Conservation (phyloP, 2,797 vertebrate species). For the Odontamblyopus lacepedii region DNA sequence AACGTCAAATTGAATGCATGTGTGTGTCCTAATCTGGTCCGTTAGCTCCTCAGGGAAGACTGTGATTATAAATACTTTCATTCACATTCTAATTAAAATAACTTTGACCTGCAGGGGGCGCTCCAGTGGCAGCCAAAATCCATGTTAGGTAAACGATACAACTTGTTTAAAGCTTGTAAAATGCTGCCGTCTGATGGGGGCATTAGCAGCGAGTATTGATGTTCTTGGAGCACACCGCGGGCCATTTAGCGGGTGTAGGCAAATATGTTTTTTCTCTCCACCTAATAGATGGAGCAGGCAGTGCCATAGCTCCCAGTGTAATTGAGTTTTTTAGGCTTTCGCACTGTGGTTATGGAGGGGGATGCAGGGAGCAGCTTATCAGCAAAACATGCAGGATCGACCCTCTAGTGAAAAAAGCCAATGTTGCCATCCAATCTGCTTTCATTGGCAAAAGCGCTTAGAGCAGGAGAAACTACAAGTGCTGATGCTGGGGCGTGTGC, state of each 20-base stretch:
- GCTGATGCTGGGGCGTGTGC: constrained; percentile 80
- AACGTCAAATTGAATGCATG: constrained; percentile 72
- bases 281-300: constrained; percentile 45
- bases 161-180: constrained; percentile 67
- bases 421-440: constrained; percentile 74
- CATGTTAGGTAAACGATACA: constrained; percentile 69
- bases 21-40: constrained; percentile 60
- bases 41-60: constrained; percentile 62
- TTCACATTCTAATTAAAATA: constrained; percentile 77
- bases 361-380: constrained; percentile 72
- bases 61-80: constrained; percentile 71
- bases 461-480: constrained; percentile 75
- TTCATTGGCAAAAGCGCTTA: constrained; percentile 80
- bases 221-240: constrained; percentile 59
- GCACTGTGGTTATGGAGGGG: constrained; percentile 61
- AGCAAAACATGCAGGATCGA: constrained; percentile 72
- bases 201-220: constrained; percentile 57
- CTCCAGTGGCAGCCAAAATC: constrained; percentile 65
- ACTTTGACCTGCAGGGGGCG: constrained; percentile 51
- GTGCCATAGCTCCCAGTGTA: constrained; percentile 55
- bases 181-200: constrained; percentile 53
- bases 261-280: constrained; percentile 48
- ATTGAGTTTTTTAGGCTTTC: constrained; percentile 67
- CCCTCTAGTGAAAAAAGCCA: constrained; percentile 60
- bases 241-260: constrained; percentile 53